phyloP scores from a whole-genome alignment of 2,113 vertebrate genomes.

The Probosciger aterrimus region DNA sequence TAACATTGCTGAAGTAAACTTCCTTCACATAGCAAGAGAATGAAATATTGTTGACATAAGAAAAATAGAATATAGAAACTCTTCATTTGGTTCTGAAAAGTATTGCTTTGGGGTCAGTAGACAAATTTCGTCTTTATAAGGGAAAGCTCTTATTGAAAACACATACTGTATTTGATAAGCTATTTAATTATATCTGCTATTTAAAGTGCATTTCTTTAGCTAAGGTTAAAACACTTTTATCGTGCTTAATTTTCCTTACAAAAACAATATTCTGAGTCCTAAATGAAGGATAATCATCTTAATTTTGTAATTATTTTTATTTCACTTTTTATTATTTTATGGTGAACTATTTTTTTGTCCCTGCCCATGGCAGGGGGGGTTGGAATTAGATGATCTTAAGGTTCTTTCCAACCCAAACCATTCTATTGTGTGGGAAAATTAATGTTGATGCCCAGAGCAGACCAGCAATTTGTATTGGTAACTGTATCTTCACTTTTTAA shows the following conservation, averaged over 20 bases:
- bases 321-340: not conserved
- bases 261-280: not conserved
- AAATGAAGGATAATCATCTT: not conserved
- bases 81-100: slow-evolving; percentile 7
- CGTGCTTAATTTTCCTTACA: not conserved
- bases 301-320: not conserved
- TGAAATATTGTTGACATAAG: slow-evolving; percentile 12
- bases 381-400: not conserved
- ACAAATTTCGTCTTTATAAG: slow-evolving; percentile 6
- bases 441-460: not conserved
- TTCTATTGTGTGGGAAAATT: not conserved
- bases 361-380: not conserved
- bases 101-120: not conserved
- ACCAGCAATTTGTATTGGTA: not conserved
- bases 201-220: not conserved
- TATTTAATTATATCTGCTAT: not conserved
- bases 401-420: not conserved
- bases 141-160: not conserved
- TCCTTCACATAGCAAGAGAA: not conserved
- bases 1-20: not conserved
- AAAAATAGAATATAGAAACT: not conserved
- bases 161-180: not conserved
- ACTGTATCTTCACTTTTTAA: not conserved
- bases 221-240: not conserved
- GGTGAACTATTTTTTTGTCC: not conserved